Evolutionary conservation across 1,140 invertebrate species (phyloP).

Genomic region (Thaumatotibia leucotreta): DNA sequence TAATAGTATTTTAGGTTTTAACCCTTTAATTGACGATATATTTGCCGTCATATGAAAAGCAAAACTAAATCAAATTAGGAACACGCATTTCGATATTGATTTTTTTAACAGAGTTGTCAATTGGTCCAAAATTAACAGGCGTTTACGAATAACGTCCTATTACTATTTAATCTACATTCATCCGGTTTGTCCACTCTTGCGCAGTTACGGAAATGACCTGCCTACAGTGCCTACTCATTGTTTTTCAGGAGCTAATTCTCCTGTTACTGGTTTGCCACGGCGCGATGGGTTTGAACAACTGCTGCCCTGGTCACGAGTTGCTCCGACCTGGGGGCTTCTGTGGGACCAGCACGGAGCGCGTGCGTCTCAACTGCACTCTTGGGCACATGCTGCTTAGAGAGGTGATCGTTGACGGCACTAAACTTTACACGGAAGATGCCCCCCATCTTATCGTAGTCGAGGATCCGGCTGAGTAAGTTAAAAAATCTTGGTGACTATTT

Average conservation of each 20-base stretch:
- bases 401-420: slow-evolving; percentile 44
- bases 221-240: too few relatives aligned
- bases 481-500: neutral
- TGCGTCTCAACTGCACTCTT: slow-evolving; percentile 40
- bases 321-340: slow-evolving; percentile 37
- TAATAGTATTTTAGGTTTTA: too few relatives aligned
- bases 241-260: slow-evolving; percentile 38
- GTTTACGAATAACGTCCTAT: too few relatives aligned
- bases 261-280: slow-evolving; percentile 38
- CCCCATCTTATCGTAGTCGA: slow-evolving; percentile 53
- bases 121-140: too few relatives aligned
- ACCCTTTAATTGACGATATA: too few relatives aligned
- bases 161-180: too few relatives aligned
- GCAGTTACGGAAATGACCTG: too few relatives aligned
- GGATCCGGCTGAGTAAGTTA: slow-evolving; percentile 52
- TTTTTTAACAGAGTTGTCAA: too few relatives aligned
- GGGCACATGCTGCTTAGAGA: slow-evolving; percentile 53
- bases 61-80: too few relatives aligned
- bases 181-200: too few relatives aligned
- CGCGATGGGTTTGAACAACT: slow-evolving; percentile 26
- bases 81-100: too few relatives aligned
- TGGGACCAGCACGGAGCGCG: neutral
- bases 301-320: slow-evolving; percentile 42
- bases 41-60: too few relatives aligned
- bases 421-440: slow-evolving; percentile 51